A percentile compares a stretch with the other conserved stretches of the same genome.
phyloP scores from a whole-genome alignment of 37 sponge, comb jelly and placozoan genomes.

The Beroe forskalii region DNA sequence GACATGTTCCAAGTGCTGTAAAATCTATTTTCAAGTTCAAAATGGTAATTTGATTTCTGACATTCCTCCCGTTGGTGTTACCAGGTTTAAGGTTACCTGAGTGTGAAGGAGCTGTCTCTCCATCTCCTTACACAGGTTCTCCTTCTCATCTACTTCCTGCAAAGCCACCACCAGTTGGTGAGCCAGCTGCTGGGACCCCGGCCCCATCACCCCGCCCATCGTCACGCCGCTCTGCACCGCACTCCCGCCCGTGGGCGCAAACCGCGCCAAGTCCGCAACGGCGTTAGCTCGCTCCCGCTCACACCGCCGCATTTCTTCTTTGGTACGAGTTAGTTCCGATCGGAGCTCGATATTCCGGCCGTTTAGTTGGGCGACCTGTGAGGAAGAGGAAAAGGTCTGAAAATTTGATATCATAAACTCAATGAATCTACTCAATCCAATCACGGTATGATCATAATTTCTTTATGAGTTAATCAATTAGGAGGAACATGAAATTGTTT shows the following conservation, averaged over 20 bases:
- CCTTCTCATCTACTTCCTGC: conserved; percentile 53
- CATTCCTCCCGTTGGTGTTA: no score
- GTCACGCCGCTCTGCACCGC: not conserved
- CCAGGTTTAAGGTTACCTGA: no score
- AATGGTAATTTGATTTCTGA: no score
- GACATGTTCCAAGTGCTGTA: no score
- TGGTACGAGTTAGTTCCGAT: conserved; percentile 20
- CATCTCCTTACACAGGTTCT: conserved; percentile 20
- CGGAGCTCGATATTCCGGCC: conserved; percentile 52
- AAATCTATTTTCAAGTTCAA: no score
- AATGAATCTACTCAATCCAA: no score
- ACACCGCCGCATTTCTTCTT: conserved; percentile 37
- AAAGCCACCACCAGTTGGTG: conserved; percentile 36
- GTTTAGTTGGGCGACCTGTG: conserved; percentile 33
- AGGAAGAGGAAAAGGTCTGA: no score
- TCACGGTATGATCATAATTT: no score
- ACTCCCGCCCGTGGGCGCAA: not conserved
- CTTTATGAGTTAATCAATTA: no score
- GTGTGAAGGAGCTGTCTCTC: conserved; percentile 53
- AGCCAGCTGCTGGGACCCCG: not conserved
- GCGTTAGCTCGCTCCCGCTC: conserved; percentile 54
- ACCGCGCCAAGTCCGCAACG: conserved; percentile 18
- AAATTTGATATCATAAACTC: no score
- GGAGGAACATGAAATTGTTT: no score
- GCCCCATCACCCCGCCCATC: not conserved